phyloP scores from a whole-genome alignment of 1,140 invertebrate species.

The Gyrodactylus bullatarudis region DNA sequence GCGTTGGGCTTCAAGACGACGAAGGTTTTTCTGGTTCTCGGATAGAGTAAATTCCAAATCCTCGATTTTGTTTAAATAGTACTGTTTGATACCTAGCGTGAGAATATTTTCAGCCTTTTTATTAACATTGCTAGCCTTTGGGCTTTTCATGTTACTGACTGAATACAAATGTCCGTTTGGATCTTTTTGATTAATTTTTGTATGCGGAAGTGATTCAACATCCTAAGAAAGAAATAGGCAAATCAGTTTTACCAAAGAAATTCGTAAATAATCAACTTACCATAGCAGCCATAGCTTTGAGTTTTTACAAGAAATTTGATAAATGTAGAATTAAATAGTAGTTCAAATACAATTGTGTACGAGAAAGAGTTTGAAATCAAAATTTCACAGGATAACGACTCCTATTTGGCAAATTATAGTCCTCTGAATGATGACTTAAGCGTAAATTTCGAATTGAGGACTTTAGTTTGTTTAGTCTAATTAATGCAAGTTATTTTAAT shows the following conservation, averaged over 20 bases:
- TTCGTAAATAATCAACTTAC: neutral
- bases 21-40: slow-evolving; percentile 81
- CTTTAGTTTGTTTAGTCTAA: neutral
- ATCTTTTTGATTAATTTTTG: neutral
- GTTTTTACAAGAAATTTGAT: neutral
- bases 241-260: neutral
- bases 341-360: too few relatives aligned
- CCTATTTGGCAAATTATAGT: neutral
- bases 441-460: neutral
- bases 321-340: too few relatives aligned
- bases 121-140: neutral
- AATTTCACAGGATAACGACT: neutral
- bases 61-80: slow-evolving; percentile 85
- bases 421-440: neutral
- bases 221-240: neutral
- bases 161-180: neutral
- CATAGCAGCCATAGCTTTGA: neutral
- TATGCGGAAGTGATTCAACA: neutral
- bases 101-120: neutral
- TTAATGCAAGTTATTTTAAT: neutral
- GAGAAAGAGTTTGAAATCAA: too few relatives aligned
- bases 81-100: slow-evolving; percentile 39
- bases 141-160: neutral
- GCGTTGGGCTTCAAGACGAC: slow-evolving; percentile 77
- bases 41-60: slow-evolving; percentile 68